These are phyloP conservation scores for Electrona antarctica DNA, from an alignment of 2,113 vertebrate genomes.

Conservation along the genomic window DNA sequence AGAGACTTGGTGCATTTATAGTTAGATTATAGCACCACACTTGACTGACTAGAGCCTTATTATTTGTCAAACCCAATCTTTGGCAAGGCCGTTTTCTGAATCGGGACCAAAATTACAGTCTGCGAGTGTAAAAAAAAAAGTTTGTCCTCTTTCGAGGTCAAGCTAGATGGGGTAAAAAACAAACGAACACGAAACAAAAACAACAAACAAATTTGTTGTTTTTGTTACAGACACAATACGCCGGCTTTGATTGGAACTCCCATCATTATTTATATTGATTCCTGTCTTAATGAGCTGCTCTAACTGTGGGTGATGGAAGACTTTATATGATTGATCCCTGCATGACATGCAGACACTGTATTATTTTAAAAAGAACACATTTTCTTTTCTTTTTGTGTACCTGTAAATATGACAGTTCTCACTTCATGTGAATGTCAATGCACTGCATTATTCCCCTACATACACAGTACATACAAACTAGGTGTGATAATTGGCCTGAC, in stretches of 20 bases:
- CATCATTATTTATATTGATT: constrained; percentile 57
- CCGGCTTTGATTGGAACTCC: constrained; percentile 31
- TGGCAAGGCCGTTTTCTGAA: too few species aligned
- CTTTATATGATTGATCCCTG: neutral
- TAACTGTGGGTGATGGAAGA: constrained; percentile 2
- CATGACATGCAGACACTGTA: neutral
- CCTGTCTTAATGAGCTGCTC: constrained; percentile 46
- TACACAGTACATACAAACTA: too few species aligned
- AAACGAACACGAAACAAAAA: constrained; percentile 19
- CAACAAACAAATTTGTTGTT: constrained; percentile 39
- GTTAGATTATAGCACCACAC: too few species aligned
- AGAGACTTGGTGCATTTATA: too few species aligned
- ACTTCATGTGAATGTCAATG: neutral
- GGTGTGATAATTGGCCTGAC: constrained; percentile 16
- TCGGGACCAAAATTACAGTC: too few species aligned
- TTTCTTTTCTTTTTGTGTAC: neutral
- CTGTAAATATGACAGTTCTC: neutral
- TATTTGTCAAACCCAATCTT: too few species aligned
- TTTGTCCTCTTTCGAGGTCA: too few species aligned
- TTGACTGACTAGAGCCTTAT: too few species aligned
- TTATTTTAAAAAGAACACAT: constrained; percentile 4
- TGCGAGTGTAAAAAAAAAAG: too few species aligned
- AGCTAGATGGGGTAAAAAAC: too few species aligned
- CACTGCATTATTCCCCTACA: neutral
- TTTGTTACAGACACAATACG: neutral